phyloP scores from a whole-genome alignment of 1,140 invertebrate genomes.

The Rhynchophorus ferrugineus region DNA sequence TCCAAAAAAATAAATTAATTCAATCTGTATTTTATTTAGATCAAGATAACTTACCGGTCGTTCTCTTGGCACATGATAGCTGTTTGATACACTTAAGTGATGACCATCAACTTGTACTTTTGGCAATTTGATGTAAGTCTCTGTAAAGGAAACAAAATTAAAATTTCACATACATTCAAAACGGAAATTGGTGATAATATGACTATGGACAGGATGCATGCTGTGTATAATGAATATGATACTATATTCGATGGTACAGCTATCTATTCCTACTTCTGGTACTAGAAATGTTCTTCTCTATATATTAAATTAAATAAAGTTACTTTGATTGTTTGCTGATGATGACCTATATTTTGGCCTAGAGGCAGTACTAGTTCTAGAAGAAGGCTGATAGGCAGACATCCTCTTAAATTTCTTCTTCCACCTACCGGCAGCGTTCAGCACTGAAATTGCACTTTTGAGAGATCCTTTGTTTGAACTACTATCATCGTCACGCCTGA shows the following conservation, averaged over 20 bases:
- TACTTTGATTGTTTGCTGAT: constrained; percentile 27
- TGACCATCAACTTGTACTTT: constrained; percentile 22
- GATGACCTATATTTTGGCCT: constrained; percentile 18
- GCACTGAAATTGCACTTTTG: constrained; percentile 22
- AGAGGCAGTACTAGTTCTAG: constrained; percentile 17
- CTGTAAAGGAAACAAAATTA: no score
- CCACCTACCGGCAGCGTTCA: constrained; percentile 35
- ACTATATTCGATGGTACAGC: no score
- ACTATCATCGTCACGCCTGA: constrained; percentile 22
- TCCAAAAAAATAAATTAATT: constrained; percentile 11
- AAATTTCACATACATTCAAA: no score
- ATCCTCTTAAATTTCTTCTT: constrained; percentile 31
- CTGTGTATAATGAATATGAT: no score
- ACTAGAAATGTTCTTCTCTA: no score
- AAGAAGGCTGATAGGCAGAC: constrained; percentile 22
- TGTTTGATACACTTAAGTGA: constrained; percentile 2
- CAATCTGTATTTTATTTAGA: no score
- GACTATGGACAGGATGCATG: no score
- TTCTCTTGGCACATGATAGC: constrained; percentile 14
- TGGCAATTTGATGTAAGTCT: constrained; percentile 25
- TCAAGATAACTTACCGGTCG: constrained; percentile 17
- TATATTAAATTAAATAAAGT: not conserved
- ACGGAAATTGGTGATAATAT: no score
- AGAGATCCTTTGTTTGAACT: constrained; percentile 17
- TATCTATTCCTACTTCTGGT: no score